These are phyloP conservation scores for Melanerpes aurifrons DNA, from an alignment of 2,113 vertebrate species.

Conservation along the genomic window DNA sequence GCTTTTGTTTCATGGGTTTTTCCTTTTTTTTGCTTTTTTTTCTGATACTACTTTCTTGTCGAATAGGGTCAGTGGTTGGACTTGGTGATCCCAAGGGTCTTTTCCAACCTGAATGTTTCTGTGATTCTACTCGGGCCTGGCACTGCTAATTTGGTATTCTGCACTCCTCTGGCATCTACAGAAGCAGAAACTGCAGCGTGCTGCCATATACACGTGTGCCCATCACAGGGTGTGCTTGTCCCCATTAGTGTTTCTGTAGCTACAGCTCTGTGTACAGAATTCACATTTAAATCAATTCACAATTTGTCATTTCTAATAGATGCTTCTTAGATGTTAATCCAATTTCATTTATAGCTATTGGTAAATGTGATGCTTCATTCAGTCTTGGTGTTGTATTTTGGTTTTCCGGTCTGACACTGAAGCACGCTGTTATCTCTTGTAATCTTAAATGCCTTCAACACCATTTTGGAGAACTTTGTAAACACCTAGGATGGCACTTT, in stretches of 20 bases:
- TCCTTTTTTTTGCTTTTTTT: too few species aligned
- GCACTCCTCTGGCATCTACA: fast-evolving
- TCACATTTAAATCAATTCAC: background rate
- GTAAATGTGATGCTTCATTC: background rate
- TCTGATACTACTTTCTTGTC: background rate
- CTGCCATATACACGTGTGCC: fast-evolving
- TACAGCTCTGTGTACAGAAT: background rate
- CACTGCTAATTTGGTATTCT: background rate
- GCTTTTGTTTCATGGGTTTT: too few species aligned
- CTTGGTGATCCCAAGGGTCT: too few species aligned
- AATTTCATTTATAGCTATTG: background rate
- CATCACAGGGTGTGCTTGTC: fast-evolving
- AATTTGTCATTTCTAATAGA: background rate
- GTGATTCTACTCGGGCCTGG: background rate
- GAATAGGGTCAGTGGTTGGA: too few species aligned
- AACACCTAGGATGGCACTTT: background rate
- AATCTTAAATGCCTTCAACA: background rate
- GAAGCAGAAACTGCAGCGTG: background rate
- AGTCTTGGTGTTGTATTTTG: background rate
- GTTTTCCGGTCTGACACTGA: background rate
- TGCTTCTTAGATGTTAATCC: background rate
- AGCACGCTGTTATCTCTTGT: background rate
- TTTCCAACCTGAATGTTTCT: too few species aligned
- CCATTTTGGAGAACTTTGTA: background rate
- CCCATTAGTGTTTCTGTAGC: background rate